Base-by-base conservation (phyloP, 1,140 invertebrate genomes). In the Steinernema khuongi region DNA sequence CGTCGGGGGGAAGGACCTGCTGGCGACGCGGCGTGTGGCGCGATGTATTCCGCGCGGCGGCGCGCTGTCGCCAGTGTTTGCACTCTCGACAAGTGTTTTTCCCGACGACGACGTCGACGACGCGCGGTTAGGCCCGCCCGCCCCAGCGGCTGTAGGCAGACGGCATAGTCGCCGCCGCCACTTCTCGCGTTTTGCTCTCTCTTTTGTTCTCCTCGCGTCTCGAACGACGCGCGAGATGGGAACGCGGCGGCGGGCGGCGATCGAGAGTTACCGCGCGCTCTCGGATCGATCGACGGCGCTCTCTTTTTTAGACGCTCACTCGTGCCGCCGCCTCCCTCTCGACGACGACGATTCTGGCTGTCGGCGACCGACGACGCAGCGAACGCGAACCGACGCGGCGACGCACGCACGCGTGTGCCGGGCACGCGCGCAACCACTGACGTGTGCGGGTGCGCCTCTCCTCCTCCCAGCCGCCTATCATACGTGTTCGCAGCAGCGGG, bases 401-500 rank as follows among this genome's bases (percentile, higher is more conserved):
- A n/a, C 50, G 50, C 50, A 22, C 11, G 22, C 50, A 26, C 50
- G 50, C 50, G 50, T 60, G 50, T 60, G 50, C 22, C 11, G 50
- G 4, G 26, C 50, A 60, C 11, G 50, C 50, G 22, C 50, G 50
- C 50, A 26, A 11, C 50, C 50, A 60, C 11, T 22, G 50, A 60
- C 50, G 14, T 14, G 26, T 22, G 50, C 4, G 11, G 50, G 50
- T 60, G 50, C 50, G 50, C 50, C 50, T 60, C 50, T 60, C 50
- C 50, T 60, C 50, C 50, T 60, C 50, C 50, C 50, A 60, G 50
- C 50, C 50, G 50, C 50, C 50, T 60, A 60, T 60, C 50, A 60
- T 60, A 60, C 50, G 50, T 60, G 50, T 60, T 60, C 14, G 50
- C 50, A 60, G 50, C 50, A 22, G 36, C 36, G 36, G n/a, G n/a